These are phyloP conservation scores for Chymomyza amoena DNA, from an alignment of 2,888 invertebrate species.

Conservation along the genomic window DNA sequence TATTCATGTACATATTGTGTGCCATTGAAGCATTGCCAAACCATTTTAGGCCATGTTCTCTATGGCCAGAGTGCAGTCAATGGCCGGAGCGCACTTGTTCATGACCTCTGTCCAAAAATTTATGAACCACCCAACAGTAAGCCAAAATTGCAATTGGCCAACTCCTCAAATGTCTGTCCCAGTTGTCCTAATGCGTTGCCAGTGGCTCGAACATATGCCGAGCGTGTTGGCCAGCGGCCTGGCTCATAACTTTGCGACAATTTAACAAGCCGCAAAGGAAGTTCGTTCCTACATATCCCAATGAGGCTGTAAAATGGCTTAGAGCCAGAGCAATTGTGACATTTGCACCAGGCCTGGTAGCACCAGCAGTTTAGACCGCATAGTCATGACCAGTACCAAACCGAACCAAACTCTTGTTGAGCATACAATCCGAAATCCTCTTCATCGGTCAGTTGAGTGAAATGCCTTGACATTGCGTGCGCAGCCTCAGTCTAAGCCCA, in stretches of 20 bases:
- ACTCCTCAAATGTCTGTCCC: not conserved
- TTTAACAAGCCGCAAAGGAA: constrained; percentile 46
- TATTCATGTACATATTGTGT: too few species aligned
- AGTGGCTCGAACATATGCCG: not conserved
- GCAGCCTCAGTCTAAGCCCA: constrained; percentile 21
- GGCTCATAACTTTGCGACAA: constrained; percentile 63
- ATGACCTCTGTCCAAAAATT: not conserved
- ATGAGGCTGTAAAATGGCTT: not conserved
- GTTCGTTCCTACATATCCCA: not conserved
- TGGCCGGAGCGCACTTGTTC: not conserved
- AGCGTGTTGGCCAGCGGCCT: not conserved
- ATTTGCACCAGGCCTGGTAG: constrained; percentile 60
- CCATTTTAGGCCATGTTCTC: not conserved
- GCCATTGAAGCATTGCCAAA: not conserved
- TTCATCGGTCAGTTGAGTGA: constrained; percentile 51
- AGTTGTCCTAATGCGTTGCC: not conserved
- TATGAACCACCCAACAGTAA: not conserved
- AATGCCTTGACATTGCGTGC: constrained; percentile 70
- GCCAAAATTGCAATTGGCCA: not conserved
- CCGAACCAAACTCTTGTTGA: not conserved
- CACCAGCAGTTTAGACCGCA: not conserved
- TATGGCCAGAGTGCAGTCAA: not conserved
- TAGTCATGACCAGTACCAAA: not conserved
- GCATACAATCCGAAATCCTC: not conserved
- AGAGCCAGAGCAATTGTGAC: constrained; percentile 48